Evolutionary conservation across 2,797 vertebrate species (phyloP).

Genomic region (Lithobates pipiens): DNA sequence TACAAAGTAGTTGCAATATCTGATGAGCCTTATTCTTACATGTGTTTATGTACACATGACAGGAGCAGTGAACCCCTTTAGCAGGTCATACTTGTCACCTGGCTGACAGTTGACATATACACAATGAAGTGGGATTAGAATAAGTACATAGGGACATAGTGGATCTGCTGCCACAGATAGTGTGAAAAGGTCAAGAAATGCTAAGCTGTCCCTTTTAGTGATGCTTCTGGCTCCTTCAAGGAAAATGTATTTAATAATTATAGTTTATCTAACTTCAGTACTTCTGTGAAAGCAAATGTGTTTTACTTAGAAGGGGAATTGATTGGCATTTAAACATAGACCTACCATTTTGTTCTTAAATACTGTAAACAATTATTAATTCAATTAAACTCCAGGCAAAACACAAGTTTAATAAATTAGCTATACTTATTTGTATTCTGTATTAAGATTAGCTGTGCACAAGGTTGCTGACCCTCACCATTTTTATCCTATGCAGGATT

Average conservation of each 20-base stretch:
- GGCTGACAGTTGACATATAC: constrained; percentile 11
- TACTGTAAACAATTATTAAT: neutral
- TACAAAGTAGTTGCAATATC: neutral
- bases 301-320: neutral
- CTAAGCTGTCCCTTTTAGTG: constrained; percentile 35
- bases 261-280: neutral
- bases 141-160: constrained; percentile 1
- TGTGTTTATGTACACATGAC: neutral
- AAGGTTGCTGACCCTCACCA: too few species aligned
- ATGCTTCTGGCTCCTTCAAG: neutral
- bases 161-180: constrained; percentile 27
- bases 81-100: neutral
- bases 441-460: too few species aligned
- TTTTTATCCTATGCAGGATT: too few species aligned
- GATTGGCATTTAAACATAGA: neutral
- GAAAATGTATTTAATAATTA: constrained; percentile 23
- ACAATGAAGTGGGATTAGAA: constrained; percentile 12
- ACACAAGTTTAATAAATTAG: too few species aligned
- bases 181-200: constrained; percentile 39
- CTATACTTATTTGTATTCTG: too few species aligned
- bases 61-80: neutral
- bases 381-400: neutral
- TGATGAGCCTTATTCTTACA: neutral
- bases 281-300: constrained; percentile 6
- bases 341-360: neutral